phyloP scores from a whole-genome alignment of 1,140 invertebrate species.

The Diorhabda elongata region DNA sequence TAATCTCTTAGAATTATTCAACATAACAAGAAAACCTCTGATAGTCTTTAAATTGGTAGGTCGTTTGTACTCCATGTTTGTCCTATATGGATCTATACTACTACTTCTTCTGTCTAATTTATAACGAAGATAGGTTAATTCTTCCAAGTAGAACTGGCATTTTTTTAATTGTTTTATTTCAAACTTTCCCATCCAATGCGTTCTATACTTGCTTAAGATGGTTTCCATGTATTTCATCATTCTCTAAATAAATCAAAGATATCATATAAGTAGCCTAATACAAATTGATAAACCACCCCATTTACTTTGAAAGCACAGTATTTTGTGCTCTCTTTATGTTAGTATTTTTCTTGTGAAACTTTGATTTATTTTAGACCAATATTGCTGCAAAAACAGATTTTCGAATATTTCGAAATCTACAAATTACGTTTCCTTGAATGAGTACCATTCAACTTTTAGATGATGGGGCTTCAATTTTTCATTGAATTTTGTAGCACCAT shows the following conservation, averaged over 20 bases:
- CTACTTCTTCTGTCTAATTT: conserved; percentile 32
- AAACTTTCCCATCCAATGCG: conserved; percentile 34
- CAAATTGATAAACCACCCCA: conserved; percentile 17
- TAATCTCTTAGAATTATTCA: conserved; percentile 34
- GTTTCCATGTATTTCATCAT: conserved; percentile 35
- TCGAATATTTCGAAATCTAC: too few species aligned
- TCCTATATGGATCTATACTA: conserved; percentile 25
- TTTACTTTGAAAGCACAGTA: too few species aligned
- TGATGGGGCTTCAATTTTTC: too few species aligned
- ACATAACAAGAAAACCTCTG: conserved; percentile 30
- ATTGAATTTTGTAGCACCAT: too few species aligned
- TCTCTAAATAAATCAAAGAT: conserved; percentile 43
- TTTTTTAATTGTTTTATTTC: conserved; percentile 33
- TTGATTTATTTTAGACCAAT: too few species aligned
- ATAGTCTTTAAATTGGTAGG: conserved; percentile 26
- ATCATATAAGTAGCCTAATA: conserved; percentile 39
- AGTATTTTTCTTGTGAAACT: too few species aligned
- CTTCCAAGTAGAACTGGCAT: conserved; percentile 31
- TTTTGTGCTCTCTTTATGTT: too few species aligned
- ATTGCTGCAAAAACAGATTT: too few species aligned
- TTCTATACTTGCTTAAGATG: conserved; percentile 34
- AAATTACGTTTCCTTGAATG: too few species aligned
- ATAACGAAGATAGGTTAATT: conserved; percentile 36
- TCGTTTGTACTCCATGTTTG: conserved; percentile 29
- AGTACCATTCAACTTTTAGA: too few species aligned